Evolutionary conservation across 2,113 vertebrate species (phyloP), one percentile per base, ranked within the genome.

Genomic region (Lagenorhynchus albirostris): DNA sequence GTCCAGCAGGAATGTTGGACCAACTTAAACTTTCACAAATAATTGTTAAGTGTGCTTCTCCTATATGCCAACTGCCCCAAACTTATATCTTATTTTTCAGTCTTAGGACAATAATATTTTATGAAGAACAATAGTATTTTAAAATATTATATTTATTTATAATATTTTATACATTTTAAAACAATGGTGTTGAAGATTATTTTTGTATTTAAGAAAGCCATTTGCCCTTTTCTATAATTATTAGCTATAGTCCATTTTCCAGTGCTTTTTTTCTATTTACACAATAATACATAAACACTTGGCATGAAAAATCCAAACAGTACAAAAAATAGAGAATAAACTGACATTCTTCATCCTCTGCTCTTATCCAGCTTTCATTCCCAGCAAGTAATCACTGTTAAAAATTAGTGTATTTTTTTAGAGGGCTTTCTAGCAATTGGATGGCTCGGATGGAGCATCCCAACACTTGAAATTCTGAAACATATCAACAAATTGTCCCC

Each of bases 391-490:
- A 33, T 3, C 4, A 23, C 25, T 38, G 2, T 2, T 23, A 15
- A 36, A 29, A 36, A 0, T 23, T 1, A 8, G 31, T 4, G 15
- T 20, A 7, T 21, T 25, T 38, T 14, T 65, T 38, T 5, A 12
- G 23, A 11, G 5, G 88, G 5, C 10, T 14, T 44, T 12, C 29
- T 12, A 1, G 36, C 3, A 47, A 21, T 2, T 0, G 10, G 2
- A 9, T 14, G 62, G 44, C 71, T 41, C 14, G 6, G 26, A 26
- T 14, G 14, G 2, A 65, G 26, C 12, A 13, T 6, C 2, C 2
- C 1, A 3, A 29, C 5, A 23, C 23, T 23, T 3, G 4, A 44
- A 1, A 13, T 33, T 11, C 62, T 29, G 21, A 36, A 33, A 47
- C 1, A 1, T 23, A 2, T 36, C 50, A 36, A 11, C 8, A 58